phyloP scores from a whole-genome alignment of 2,888 invertebrate genomes.

The Alloscopus bannaensis region DNA sequence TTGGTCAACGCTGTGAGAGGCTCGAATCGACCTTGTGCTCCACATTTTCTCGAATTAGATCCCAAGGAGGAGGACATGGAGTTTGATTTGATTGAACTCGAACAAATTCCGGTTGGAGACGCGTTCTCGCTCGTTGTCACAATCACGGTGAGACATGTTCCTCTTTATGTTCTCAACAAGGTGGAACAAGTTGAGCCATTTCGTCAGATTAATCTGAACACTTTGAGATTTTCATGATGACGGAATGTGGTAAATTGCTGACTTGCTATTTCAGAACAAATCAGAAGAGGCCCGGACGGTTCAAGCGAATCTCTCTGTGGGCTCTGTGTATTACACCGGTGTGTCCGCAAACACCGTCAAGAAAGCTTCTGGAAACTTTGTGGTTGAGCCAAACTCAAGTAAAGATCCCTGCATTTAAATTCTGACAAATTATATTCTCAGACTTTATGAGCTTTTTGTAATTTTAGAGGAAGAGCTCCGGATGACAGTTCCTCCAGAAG shows the following conservation, averaged over 20 bases:
- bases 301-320: constrained; percentile 82
- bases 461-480: constrained; percentile 78
- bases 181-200: not conserved
- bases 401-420: constrained; percentile 47
- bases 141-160: constrained; percentile 77
- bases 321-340: constrained; percentile 87
- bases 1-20: constrained; percentile 85
- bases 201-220: no score
- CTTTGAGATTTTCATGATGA: no score
- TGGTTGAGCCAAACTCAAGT: constrained; percentile 81
- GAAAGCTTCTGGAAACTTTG: constrained; percentile 82
- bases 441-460: not conserved
- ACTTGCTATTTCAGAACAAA: constrained; percentile 74
- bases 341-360: constrained; percentile 84
- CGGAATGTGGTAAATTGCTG: constrained; percentile 34
- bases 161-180: constrained; percentile 1
- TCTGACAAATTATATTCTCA: constrained; percentile 2
- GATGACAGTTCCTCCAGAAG: constrained; percentile 80
- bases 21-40: constrained; percentile 79
- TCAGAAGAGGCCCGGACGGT: constrained; percentile 78
- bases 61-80: constrained; percentile 80
- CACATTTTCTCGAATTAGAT: constrained; percentile 81
- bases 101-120: constrained; percentile 83
- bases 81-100: constrained; percentile 82
- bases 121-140: constrained; percentile 82